Evolutionary conservation across 2,888 invertebrate genomes (phyloP).

Genomic region (Caenorhabditis afra): DNA sequence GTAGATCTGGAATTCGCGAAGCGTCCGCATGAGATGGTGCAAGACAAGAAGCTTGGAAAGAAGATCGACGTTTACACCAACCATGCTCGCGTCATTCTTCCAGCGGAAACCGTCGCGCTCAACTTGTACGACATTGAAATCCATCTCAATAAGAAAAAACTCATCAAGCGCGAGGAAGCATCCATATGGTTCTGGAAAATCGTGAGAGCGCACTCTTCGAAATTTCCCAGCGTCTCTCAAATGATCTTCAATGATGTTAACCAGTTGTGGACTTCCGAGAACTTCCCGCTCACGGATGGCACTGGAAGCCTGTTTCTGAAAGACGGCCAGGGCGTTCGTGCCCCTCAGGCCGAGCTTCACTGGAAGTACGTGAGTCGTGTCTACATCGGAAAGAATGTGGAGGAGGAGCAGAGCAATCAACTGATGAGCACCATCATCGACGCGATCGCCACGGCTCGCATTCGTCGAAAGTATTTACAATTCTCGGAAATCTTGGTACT

Average conservation of each 20-base stretch:
- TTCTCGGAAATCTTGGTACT: background rate
- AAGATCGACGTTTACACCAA: slow-evolving; percentile 37
- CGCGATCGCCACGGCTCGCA: background rate
- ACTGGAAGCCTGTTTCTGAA: background rate
- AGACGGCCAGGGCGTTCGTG: too few relatives aligned
- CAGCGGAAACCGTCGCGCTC: background rate
- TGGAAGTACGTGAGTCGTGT: too few relatives aligned
- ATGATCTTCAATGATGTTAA: slow-evolving; percentile 49
- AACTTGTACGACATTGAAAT: slow-evolving; percentile 26
- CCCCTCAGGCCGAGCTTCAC: too few relatives aligned
- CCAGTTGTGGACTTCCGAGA: slow-evolving; percentile 4
- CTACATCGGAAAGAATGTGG: too few relatives aligned
- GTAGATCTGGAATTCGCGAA: slow-evolving; percentile 7
- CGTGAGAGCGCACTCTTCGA: background rate
- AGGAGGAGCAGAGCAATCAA: slow-evolving; percentile 83
- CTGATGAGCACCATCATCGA: background rate
- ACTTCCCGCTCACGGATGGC: background rate
- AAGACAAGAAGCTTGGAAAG: slow-evolving; percentile 6
- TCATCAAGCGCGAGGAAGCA: slow-evolving; percentile 13
- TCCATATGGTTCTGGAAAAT: slow-evolving; percentile 9
- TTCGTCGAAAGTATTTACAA: background rate
- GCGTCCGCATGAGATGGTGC: slow-evolving; percentile 12
- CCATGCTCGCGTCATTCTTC: slow-evolving; percentile 19
- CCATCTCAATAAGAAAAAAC: background rate
- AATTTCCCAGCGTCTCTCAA: background rate